Conservation (phyloP, 2,797 vertebrate species). For the Centroberyx gerrardi region DNA sequence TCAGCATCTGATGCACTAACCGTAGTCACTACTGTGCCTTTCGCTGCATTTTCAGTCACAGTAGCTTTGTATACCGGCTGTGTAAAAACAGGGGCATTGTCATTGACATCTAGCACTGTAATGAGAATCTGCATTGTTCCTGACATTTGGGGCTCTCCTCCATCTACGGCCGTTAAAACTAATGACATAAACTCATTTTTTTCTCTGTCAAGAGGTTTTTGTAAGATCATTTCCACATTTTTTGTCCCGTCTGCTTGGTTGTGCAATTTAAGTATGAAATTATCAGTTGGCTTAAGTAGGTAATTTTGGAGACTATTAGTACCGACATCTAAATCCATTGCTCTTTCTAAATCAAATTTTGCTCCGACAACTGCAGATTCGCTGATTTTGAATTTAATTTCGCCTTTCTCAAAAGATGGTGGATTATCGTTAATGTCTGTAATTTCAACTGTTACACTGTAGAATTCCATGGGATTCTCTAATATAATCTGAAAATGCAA, state of each 20-base stretch:
- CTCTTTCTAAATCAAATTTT: constrained; percentile 67
- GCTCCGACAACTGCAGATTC: constrained; percentile 48
- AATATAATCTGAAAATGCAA: constrained; percentile 78
- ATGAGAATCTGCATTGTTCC: constrained; percentile 77
- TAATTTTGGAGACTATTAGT: constrained; percentile 64
- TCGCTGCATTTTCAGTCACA: constrained; percentile 66
- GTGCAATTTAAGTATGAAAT: constrained; percentile 80
- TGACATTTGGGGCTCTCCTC: constrained; percentile 76
- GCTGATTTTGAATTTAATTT: constrained; percentile 70
- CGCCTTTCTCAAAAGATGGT: constrained; percentile 57
- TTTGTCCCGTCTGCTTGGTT: constrained; percentile 75
- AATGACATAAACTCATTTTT: constrained; percentile 53
- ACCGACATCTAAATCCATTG: constrained; percentile 66
- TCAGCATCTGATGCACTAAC: constrained; percentile 76
- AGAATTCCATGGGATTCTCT: constrained; percentile 78
- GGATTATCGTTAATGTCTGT: constrained; percentile 75
- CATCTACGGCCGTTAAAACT: constrained; percentile 73
- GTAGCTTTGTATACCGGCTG: constrained; percentile 60
- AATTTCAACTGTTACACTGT: constrained; percentile 68
- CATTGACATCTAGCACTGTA: constrained; percentile 74
- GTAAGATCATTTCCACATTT: constrained; percentile 78
- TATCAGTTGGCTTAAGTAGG: constrained; percentile 45
- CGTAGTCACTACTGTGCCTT: constrained; percentile 56
- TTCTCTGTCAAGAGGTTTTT: constrained; percentile 76
- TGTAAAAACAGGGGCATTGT: constrained; percentile 56